Percentiles rank a stretch among this genome's conserved stretches.
Evolutionary conservation across 2,888 invertebrate genomes (phyloP).

Genomic region (Drosophila rubida): DNA sequence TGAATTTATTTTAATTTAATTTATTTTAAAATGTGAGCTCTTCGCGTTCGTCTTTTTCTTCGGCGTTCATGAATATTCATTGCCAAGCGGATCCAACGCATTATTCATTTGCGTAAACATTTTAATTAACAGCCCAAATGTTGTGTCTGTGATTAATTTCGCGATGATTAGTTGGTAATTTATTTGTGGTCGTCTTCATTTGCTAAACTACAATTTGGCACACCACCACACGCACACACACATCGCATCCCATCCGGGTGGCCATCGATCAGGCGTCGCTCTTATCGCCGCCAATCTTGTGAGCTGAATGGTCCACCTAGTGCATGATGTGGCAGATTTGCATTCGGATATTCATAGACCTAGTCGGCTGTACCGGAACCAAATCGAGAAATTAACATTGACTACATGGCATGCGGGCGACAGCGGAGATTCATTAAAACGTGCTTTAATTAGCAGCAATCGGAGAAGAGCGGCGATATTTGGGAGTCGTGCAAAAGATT

Average conservation of each 20-base stretch:
- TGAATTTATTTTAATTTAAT: constrained; percentile 73
- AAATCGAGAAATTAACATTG: constrained; percentile 61
- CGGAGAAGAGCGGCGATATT: constrained; percentile 9
- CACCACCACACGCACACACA: too few relatives aligned
- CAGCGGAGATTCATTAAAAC: constrained; percentile 31
- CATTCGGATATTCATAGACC: constrained; percentile 8
- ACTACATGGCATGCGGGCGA: neutral
- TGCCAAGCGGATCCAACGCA: constrained; percentile 40
- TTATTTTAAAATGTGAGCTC: constrained; percentile 51
- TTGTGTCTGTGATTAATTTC: constrained; percentile 67
- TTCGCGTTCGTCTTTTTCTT: constrained; percentile 1
- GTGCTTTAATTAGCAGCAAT: constrained; percentile 62
- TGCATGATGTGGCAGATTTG: constrained; percentile 39
- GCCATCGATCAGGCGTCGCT: constrained; percentile 59
- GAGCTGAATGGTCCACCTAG: constrained; percentile 15
- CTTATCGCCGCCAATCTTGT: constrained; percentile 23
- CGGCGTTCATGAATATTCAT: constrained; percentile 68
- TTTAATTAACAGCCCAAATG: constrained; percentile 67
- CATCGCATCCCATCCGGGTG: constrained; percentile 15
- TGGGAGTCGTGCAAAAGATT: constrained; percentile 32
- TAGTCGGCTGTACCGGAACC: constrained; percentile 48
- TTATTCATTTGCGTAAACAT: constrained; percentile 74
- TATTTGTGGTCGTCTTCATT: constrained; percentile 54
- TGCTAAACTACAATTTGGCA: constrained; percentile 20
- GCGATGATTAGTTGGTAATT: constrained; percentile 69